Evolutionary conservation across 2,113 vertebrate species (phyloP).

Genomic region (Dendrocopos noguchii): DNA sequence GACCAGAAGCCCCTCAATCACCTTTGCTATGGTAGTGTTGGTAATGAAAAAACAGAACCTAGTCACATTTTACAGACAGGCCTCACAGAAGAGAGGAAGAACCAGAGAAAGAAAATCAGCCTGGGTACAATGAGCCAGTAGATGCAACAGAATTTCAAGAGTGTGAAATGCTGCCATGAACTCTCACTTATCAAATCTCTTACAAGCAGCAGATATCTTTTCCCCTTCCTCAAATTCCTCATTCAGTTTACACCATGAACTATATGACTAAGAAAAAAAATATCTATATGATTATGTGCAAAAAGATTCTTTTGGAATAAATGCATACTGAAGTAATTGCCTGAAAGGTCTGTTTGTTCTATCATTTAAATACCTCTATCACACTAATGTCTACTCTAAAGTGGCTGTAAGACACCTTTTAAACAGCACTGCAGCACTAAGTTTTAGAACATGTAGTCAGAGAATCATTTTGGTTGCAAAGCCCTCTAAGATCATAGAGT

Average conservation of each 20-base stretch:
- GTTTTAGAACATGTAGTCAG: background rate
- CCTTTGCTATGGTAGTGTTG: background rate
- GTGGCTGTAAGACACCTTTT: background rate
- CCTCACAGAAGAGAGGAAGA: background rate
- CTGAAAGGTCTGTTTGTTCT: background rate
- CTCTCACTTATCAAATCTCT: background rate
- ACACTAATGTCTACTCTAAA: background rate
- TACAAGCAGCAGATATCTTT: background rate
- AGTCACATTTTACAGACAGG: background rate
- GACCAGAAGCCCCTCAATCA: background rate
- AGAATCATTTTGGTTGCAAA: no score
- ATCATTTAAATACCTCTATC: background rate
- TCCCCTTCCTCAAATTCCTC: background rate
- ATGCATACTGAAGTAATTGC: background rate
- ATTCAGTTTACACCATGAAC: background rate
- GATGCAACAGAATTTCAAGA: background rate
- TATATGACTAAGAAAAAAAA: background rate
- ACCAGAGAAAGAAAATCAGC: background rate
- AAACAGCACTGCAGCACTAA: background rate
- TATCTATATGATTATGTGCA: background rate
- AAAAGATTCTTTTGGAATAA: background rate
- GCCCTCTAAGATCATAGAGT: no score
- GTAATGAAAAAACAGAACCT: background rate
- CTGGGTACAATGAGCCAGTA: background rate
- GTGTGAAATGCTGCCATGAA: background rate